Base-by-base conservation (phyloP, 2,888 invertebrate species). In the Chouioia cunea region DNA sequence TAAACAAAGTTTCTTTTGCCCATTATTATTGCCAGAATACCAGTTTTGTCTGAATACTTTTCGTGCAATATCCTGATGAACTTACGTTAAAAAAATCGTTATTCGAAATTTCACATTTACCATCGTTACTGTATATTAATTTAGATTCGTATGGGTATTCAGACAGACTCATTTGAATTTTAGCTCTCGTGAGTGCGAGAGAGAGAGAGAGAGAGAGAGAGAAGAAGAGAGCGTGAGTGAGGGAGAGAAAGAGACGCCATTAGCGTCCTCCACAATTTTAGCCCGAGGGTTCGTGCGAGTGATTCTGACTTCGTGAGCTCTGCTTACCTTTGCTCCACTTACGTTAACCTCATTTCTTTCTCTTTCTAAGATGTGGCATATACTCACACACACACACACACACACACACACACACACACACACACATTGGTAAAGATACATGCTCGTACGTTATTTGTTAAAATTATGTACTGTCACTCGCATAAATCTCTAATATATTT, bases 331-430 rank as follows among this genome's bases (percentile, higher is more conserved):
- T 65, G 60, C 50, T 65, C 59, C 54, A 62, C 65, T 65, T 71
- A 66, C 65, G 62, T 56, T 57, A 65, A 66, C 62, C 70, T 66
- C 65, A 43, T 71, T 70, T 62, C 59, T 54, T 50, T 53, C 59
- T 48, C 56, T 36, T 23, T 47, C 50, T 27, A 3, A 59, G 20
- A 53, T 20, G 36, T 6, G n/a, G n/a, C 36, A 36, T 6, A 36
- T 36, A 6, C 6, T 36, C 36, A 36, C 36, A 10, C 36, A 16
- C 12, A 44, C n/a, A 43, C 36, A 22, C 12, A 23, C 36, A 57
- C 44, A 36, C 18, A 27, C 15, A 22, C 52, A n/a, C 27, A 36
- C 18, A 50, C 36, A 10, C 50, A 52, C 18, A 20, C n/a, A 43
- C 27, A 16, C 16, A 56, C 36, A 27, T 36, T 18, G 16, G 20